These are phyloP conservation scores for Oreochromis aureus DNA, from an alignment of 2,113 vertebrate species.

Conservation along the genomic window DNA sequence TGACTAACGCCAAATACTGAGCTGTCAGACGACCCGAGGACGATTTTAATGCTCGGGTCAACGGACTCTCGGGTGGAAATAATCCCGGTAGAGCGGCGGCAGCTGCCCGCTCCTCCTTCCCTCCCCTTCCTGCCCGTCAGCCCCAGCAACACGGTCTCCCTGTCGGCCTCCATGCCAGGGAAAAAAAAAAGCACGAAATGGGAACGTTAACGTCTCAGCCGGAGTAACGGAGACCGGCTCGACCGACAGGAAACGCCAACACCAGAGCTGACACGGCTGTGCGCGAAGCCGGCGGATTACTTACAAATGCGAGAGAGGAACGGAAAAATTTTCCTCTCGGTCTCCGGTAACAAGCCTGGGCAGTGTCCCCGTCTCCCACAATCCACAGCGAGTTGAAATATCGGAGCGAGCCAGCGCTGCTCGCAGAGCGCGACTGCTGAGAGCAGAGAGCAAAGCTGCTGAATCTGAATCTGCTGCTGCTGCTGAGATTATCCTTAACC, in stretches of 20 bases:
- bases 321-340: constrained; percentile 25
- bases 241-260: neutral
- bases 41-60: neutral
- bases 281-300: constrained; percentile 15
- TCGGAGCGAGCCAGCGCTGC: constrained; percentile 36
- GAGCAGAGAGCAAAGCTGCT: neutral
- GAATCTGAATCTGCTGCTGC: constrained; percentile 7
- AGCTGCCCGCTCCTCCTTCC: constrained; percentile 26
- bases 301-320: constrained; percentile 41
- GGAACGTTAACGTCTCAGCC: neutral
- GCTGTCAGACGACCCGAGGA: neutral
- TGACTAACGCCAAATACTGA: neutral
- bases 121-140: constrained; percentile 19
- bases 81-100: neutral
- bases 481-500: constrained; percentile 34
- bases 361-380: constrained; percentile 71
- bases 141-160: constrained; percentile 23
- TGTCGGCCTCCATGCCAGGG: constrained; percentile 36
- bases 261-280: neutral
- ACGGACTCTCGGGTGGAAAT: neutral
- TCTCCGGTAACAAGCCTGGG: constrained; percentile 54
- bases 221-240: neutral
- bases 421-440: constrained; percentile 33
- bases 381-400: constrained; percentile 65
- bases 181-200: neutral